These are phyloP conservation scores for Eulemur rubriventer DNA, from an alignment of 2,797 vertebrate species.

Conservation along the genomic window DNA sequence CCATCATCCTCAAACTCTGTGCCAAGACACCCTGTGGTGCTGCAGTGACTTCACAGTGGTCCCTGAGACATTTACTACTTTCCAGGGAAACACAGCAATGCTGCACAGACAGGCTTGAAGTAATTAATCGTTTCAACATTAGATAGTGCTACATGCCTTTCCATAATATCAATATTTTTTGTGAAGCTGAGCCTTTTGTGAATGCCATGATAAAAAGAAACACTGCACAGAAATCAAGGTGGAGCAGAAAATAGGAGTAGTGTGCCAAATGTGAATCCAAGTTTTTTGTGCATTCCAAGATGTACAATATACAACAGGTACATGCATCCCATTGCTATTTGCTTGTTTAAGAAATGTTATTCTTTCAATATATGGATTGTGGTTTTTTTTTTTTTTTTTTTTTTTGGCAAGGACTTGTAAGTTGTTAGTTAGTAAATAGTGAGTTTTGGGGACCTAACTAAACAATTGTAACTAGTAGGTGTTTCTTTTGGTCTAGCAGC, in stretches of 20 bases:
- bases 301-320: too few relatives aligned
- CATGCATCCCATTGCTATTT: neutral
- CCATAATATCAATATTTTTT: neutral
- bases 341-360: neutral
- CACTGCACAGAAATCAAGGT: fast-evolving
- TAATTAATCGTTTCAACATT: neutral
- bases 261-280: neutral
- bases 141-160: neutral
- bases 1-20: neutral
- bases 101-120: neutral
- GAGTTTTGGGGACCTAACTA: neutral
- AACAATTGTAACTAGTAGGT: neutral
- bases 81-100: neutral
- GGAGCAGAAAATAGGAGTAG: neutral
- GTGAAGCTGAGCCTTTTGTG: neutral
- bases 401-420: neutral
- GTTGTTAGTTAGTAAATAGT: neutral
- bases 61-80: neutral
- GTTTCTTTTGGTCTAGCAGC: neutral
- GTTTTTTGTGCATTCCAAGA: neutral
- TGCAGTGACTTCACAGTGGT: neutral
- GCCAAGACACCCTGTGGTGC: neutral
- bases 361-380: neutral
- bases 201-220: neutral
- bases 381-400: too few relatives aligned